Conservation (phyloP, 64 coral and sea anemone species). For the Acropora yongei region DNA sequence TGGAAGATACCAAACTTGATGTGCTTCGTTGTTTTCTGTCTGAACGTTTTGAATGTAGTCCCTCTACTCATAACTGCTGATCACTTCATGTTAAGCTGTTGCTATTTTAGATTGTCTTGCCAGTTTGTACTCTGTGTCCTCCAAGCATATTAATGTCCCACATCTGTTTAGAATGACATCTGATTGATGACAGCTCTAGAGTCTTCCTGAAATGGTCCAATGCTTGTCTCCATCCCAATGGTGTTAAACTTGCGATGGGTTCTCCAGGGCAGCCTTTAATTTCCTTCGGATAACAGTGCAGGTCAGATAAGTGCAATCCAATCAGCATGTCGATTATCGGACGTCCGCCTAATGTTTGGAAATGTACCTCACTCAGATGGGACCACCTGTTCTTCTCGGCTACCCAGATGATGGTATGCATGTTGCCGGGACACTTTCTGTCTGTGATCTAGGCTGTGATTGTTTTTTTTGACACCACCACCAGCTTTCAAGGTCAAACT, state of each 20-base stretch:
- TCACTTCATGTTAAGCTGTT: conserved; percentile 44
- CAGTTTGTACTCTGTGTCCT: background rate
- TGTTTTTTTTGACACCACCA: background rate
- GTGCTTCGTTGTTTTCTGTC: conserved; percentile 8
- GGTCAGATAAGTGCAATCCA: too few species aligned
- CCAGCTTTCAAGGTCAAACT: background rate
- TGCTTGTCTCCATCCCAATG: conserved; percentile 56
- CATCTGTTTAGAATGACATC: conserved; percentile 47
- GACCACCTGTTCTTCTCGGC: background rate
- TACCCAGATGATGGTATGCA: background rate
- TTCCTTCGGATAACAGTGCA: conserved; percentile 39
- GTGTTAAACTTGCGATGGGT: conserved; percentile 12
- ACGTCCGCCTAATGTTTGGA: background rate
- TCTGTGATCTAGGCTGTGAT: background rate
- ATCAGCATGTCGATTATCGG: background rate
- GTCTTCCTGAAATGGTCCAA: conserved; percentile 16
- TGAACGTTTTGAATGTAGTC: conserved; percentile 54
- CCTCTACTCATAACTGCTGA: background rate
- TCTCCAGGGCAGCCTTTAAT: conserved; percentile 46
- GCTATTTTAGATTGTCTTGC: conserved; percentile 17
- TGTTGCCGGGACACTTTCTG: too few species aligned
- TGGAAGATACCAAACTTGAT: conserved; percentile 61
- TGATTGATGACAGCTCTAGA: background rate
- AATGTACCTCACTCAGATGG: background rate
- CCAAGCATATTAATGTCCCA: conserved; percentile 45